Evolutionary conservation across 2,888 invertebrate species (phyloP).

Genomic region (Habrosyne pyritoides): DNA sequence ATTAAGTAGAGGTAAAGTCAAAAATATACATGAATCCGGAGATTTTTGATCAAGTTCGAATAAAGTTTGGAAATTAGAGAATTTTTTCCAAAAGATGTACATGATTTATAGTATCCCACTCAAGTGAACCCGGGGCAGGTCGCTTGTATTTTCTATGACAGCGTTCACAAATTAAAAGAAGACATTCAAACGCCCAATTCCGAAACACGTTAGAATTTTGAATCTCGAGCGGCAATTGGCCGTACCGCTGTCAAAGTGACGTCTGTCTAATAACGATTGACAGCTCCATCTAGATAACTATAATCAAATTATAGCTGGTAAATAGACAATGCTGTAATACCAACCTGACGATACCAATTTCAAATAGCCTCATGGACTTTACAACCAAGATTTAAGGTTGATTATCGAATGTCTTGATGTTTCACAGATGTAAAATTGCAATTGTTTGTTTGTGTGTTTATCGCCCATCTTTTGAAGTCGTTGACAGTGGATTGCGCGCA

Average conservation of each 20-base stretch:
- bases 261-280: constrained; percentile 68
- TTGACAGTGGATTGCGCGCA: constrained; percentile 62
- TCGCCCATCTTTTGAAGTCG: constrained; percentile 48
- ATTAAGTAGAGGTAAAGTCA: no score
- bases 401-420: not conserved
- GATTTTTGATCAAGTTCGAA: no score
- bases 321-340: constrained; percentile 6
- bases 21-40: no score
- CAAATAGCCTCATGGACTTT: not conserved
- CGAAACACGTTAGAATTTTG: constrained; percentile 13
- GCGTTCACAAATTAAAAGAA: not conserved
- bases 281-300: constrained; percentile 75
- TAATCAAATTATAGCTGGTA: constrained; percentile 66
- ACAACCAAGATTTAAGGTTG: not conserved
- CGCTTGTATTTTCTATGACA: no score
- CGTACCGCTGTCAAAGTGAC: constrained; percentile 60
- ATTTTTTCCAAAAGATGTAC: no score
- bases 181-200: not conserved
- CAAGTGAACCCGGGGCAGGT: no score
- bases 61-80: no score
- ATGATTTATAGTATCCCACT: no score
- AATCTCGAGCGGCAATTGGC: constrained; percentile 42
- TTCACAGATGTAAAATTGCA: not conserved
- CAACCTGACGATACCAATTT: not conserved
- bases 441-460: constrained; percentile 34